A percentile compares a stretch with the other conserved stretches of the same genome.
Conservation (phyloP, 2,888 invertebrate genomes). For the Diplazon laetatorius region DNA sequence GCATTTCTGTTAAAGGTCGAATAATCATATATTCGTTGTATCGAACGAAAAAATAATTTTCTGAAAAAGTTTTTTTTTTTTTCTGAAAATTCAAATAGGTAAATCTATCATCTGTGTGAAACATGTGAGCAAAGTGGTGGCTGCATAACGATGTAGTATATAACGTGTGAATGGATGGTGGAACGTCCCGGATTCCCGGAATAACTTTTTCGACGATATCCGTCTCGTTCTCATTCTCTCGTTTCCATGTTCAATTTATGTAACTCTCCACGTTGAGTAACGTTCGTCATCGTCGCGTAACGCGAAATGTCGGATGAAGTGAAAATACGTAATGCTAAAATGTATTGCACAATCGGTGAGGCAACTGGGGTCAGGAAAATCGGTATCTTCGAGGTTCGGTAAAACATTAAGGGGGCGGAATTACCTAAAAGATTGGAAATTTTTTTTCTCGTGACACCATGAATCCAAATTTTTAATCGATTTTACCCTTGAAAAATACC, state of each 20-base stretch:
- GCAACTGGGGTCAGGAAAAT: background rate
- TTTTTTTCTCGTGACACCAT: no score
- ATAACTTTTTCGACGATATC: conserved; percentile 59
- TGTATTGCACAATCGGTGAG: conserved; percentile 35
- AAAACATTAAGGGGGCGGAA: no score
- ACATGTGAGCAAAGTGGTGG: background rate
- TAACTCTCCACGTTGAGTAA: conserved; percentile 47
- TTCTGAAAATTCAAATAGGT: conserved; percentile 15
- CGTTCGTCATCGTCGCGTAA: conserved; percentile 59
- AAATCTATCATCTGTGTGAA: background rate
- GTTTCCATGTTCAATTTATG: conserved; percentile 49
- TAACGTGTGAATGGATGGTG: conserved; percentile 30
- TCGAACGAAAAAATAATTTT: conserved; percentile 13
- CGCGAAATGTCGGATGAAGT: conserved; percentile 44
- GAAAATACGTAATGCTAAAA: conserved; percentile 39
- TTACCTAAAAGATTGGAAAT: no score
- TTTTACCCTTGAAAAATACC: no score
- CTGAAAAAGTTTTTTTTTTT: conserved; percentile 41
- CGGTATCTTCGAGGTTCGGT: conserved; percentile 15
- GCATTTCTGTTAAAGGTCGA: background rate
- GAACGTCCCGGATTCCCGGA: conserved; percentile 41
- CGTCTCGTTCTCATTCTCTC: conserved; percentile 21
- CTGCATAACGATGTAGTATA: background rate
- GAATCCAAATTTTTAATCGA: no score
- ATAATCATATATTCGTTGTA: background rate